These are phyloP conservation scores for Trogon melanurus DNA, from an alignment of 2,113 vertebrate species.

Conservation along the genomic window DNA sequence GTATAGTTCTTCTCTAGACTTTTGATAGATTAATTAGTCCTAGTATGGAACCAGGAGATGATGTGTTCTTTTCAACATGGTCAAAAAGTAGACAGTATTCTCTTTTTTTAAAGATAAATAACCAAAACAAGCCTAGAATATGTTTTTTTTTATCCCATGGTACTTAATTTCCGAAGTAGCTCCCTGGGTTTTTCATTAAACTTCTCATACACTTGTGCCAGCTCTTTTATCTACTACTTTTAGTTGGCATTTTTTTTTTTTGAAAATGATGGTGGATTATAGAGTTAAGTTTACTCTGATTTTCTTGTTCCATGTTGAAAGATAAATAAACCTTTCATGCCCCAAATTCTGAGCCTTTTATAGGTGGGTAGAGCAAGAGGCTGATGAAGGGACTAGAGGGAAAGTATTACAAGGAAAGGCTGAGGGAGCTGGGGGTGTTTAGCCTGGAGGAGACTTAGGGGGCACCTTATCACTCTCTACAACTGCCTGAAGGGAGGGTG, in stretches of 20 bases:
- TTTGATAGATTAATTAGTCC: not conserved
- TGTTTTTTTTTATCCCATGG: not conserved
- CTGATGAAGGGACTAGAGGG: no score
- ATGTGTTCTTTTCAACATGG: not conserved
- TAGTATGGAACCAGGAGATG: not conserved
- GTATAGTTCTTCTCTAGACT: not conserved
- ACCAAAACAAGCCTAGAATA: not conserved
- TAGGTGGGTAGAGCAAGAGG: no score
- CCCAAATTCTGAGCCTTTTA: not conserved
- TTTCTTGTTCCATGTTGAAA: not conserved
- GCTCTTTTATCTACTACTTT: not conserved
- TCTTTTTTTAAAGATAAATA: not conserved
- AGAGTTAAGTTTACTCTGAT: not conserved
- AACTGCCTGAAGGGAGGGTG: no score
- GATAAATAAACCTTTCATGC: not conserved
- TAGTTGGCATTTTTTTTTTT: not conserved
- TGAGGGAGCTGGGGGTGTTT: no score
- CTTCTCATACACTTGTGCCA: not conserved
- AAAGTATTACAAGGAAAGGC: no score
- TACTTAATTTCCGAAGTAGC: not conserved
- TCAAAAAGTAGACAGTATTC: not conserved
- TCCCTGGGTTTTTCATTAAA: not conserved
- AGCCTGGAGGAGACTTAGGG: no score
- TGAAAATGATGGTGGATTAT: not conserved
- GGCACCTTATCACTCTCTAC: no score